Evolutionary conservation across 2,113 vertebrate genomes (phyloP).

Genomic region (Hippoglossus stenolepis): DNA sequence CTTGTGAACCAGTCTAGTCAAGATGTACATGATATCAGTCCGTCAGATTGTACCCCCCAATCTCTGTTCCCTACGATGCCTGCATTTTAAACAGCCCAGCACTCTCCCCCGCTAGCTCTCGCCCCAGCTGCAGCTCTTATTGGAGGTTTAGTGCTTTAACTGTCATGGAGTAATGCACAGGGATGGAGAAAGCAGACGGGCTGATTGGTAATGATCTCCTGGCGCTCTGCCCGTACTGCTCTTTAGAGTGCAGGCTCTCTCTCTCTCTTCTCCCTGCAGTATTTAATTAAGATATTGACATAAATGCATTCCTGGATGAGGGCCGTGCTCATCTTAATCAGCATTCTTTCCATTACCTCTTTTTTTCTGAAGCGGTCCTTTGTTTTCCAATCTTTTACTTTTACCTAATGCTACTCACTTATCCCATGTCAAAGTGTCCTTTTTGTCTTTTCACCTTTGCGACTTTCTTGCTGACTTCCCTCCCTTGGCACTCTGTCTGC

Average conservation of each 20-base stretch:
- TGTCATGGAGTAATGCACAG: constrained; percentile 65
- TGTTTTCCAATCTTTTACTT: constrained; percentile 30
- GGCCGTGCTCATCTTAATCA: constrained; percentile 46
- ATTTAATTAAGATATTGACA: constrained; percentile 81
- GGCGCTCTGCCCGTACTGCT: constrained; percentile 71
- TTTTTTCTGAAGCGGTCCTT: constrained; percentile 28
- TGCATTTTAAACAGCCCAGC: constrained; percentile 61
- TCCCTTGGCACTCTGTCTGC: constrained; percentile 24
- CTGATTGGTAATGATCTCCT: constrained; percentile 76
- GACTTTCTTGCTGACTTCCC: background rate
- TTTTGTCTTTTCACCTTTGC: background rate
- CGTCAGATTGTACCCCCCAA: constrained; percentile 36
- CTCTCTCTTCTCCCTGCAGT: constrained; percentile 57
- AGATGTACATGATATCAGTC: constrained; percentile 37
- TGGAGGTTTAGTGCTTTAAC: constrained; percentile 69
- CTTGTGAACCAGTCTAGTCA: constrained; percentile 37
- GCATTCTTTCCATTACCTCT: constrained; percentile 39
- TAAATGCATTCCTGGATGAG: constrained; percentile 69
- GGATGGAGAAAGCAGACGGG: constrained; percentile 64
- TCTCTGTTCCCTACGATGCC: constrained; percentile 42
- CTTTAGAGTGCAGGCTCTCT: constrained; percentile 70
- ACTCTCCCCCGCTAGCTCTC: constrained; percentile 5
- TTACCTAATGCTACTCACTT: background rate
- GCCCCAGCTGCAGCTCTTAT: constrained; percentile 40
- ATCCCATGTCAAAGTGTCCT: constrained; percentile 4